Percentiles rank a stretch among this genome's conserved stretches.
phyloP scores from a whole-genome alignment of 1,140 invertebrate genomes.

The Trypoxylus dichotomus region DNA sequence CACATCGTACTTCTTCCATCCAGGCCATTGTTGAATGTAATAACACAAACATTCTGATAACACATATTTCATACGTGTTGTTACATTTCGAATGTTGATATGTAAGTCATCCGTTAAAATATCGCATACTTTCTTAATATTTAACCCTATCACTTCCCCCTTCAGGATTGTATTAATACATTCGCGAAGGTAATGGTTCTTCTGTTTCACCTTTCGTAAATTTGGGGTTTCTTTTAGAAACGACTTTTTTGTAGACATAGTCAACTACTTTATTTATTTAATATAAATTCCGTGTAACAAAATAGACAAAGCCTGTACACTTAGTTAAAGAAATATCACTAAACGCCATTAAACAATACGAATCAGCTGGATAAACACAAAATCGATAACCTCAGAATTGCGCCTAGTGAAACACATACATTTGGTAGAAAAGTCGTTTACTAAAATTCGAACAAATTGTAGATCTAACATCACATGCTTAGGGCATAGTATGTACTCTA shows the following conservation, averaged over 20 bases:
- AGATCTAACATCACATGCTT: no score
- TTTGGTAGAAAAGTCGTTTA: no score
- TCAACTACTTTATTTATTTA: neutral
- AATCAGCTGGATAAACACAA: no score
- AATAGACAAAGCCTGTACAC: neutral
- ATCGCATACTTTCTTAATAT: neutral
- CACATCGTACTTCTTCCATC: neutral
- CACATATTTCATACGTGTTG: conserved; percentile 20
- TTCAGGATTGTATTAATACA: neutral
- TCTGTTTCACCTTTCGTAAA: neutral
- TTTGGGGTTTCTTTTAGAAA: neutral
- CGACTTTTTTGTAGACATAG: conserved; percentile 8
- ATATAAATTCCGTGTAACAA: neutral
- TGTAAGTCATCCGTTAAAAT: neutral
- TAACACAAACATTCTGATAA: conserved; percentile 22
- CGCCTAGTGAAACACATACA: no score
- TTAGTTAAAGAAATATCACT: no score
- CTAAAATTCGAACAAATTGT: no score
- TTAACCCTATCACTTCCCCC: neutral
- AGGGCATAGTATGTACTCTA: no score
- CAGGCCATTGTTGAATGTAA: conserved; percentile 25
- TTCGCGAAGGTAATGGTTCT: neutral
- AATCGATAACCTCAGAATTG: no score
- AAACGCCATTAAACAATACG: no score
- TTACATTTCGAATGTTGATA: neutral